Evolutionary conservation across 2,797 vertebrate species (phyloP), one percentile per base, ranked within the genome.

Genomic region (Apodemus agrarius): DNA sequence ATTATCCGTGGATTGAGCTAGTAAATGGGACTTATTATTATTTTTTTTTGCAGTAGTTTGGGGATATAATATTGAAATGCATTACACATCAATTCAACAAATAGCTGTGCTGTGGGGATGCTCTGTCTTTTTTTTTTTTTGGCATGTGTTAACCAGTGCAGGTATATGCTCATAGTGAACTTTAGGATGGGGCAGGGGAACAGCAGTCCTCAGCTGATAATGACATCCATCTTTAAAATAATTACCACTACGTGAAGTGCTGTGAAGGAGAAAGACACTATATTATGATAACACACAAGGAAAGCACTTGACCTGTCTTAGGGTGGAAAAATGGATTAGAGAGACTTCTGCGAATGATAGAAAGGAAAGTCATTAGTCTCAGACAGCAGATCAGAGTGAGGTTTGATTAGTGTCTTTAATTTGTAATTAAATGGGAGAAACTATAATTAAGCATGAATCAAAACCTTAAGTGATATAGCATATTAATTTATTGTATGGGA

Each of bases 361-460:
- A 59, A 6, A 59, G 85, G 61, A 78, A 83, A 89, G 94, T 92
- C 86, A 69, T 95, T 94, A 86, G 88, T 90, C 74, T 93, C 61
- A 89, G 93, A 67, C 31, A 92, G 86, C 4, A 37, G 75, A 85
- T 96, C 34, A 80, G 31, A 78, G 80, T 81, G 43, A 96, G 69
- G 57, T 52, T 96, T 95, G 90, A 91, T 95, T 89, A 94, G 88
- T 84, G n/a, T 78, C 87, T 94, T 96, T 93, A 81, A 78, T 81
- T 93, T 79, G 31, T 96, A 94, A 97, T 96, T 91, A 93, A 96
- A 88, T 91, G 40, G 29, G 13, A 26, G 46, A 96, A 97, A 87
- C 80, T 84, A 81, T 92, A 89, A 94, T 94, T 89, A 93, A 94
- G 69, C 63, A 67, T 16, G 83, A 97, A 89, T 72, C 54, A 85